These are phyloP conservation scores for Cyclura pinguis DNA, from an alignment of 2,797 vertebrate species.

Conservation along the genomic window DNA sequence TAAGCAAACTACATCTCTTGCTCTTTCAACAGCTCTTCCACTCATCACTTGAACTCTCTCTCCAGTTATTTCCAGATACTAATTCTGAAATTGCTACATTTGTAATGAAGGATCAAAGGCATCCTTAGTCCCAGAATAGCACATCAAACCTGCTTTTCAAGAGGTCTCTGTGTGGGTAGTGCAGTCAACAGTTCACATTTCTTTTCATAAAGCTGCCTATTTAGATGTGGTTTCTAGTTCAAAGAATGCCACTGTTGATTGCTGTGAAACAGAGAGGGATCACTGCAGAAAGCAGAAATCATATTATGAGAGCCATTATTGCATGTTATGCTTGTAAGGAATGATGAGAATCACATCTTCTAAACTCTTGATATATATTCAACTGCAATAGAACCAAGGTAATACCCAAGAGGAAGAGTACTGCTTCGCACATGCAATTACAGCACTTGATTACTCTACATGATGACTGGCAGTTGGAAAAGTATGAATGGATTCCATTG, in stretches of 20 bases:
- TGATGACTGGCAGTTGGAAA: neutral
- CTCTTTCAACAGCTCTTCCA: constrained; percentile 31
- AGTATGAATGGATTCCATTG: neutral
- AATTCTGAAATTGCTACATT: neutral
- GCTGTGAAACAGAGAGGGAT: neutral
- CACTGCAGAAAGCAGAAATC: neutral
- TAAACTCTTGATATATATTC: neutral
- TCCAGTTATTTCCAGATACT: constrained; percentile 18
- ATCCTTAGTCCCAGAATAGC: neutral
- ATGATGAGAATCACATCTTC: neutral
- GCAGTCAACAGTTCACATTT: neutral
- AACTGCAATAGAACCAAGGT: neutral
- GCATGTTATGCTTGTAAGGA: neutral
- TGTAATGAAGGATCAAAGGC: neutral
- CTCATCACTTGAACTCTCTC: neutral
- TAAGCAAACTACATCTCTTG: constrained; percentile 40
- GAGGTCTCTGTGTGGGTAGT: neutral
- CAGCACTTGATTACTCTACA: too few relatives aligned
- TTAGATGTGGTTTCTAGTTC: constrained; percentile 33
- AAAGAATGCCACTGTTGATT: constrained; percentile 26
- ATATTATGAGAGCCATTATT: neutral
- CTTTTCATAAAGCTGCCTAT: constrained; percentile 44
- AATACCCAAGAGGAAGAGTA: neutral
- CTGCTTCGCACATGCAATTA: neutral
- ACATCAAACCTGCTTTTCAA: neutral